Base-by-base conservation (phyloP, 2,888 invertebrate species). In the Onchidella celtica region DNA sequence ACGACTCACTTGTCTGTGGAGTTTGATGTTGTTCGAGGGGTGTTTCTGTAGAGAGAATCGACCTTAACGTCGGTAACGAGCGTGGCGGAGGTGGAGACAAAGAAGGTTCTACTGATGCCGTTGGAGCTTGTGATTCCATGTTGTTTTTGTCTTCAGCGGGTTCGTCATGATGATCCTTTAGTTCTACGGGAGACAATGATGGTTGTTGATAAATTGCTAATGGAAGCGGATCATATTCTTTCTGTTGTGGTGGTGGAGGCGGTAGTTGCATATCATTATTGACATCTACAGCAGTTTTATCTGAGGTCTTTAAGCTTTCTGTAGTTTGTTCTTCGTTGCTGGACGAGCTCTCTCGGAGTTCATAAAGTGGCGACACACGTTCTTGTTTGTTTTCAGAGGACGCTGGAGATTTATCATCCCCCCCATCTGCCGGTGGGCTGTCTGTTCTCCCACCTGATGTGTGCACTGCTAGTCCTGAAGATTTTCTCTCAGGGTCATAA, bases 401-500 rank as follows among this genome's bases (percentile, higher is more conserved):
- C n/a, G n/a, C n/a, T n/a, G n/a, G n/a, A n/a, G n/a, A n/a, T n/a
- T 36, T 34, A 4, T 36, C n/a, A 11, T 1, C 36, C 61, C 61
- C 4, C 21, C 9, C 21, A 2, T 3, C 17, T 65, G 17, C 57
- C 24, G 3, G n/a, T 57, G 4, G 11, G 1, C 57, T 57, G 3
- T 57, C 17, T 4, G 6, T 9, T 57, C 34, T 57, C 32, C 21
- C 57, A n/a, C 9, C 0, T 4, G 0, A 9, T 6, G 17, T 32
- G 72, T 9, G 38, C 55, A 14, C n/a, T 1, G 4, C 4, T 29
- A 17, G 2, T 9, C 32, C 65, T 32, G 9, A 40, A 2, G 32
- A 1, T 65, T 57, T 77, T 29, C n/a, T 14, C 1, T 68, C 77
- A 17, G n/a, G 68, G 21, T 77, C 55, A 17, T 47, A 36, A 24